Percentiles rank a stretch among this genome's conserved stretches.
These are phyloP conservation scores for Psittacula echo DNA, from an alignment of 2,797 vertebrate genomes.

Conservation along the genomic window DNA sequence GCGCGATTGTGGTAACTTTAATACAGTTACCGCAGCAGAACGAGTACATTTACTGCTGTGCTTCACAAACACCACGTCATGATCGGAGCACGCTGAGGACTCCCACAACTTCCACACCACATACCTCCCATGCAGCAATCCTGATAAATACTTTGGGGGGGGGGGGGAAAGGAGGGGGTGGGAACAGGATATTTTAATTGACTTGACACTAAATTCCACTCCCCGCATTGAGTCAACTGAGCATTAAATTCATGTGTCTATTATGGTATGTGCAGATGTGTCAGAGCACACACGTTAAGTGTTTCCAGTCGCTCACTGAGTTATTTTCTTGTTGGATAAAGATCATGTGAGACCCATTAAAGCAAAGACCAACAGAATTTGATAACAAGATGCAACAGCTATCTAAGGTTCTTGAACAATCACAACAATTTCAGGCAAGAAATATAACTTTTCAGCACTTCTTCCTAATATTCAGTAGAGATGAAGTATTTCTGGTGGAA, in stretches of 20 bases:
- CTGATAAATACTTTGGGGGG: slow-evolving; percentile 26
- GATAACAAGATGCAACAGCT: slow-evolving; percentile 60
- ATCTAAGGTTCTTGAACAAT: slow-evolving; percentile 42
- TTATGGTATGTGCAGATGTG: slow-evolving; percentile 53
- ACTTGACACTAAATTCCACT: slow-evolving; percentile 71
- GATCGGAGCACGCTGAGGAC: slow-evolving; percentile 13
- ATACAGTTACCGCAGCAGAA: slow-evolving; percentile 22
- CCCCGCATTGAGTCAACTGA: slow-evolving; percentile 49
- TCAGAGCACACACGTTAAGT: slow-evolving; percentile 52
- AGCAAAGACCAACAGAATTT: slow-evolving; percentile 40
- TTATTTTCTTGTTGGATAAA: slow-evolving; percentile 47
- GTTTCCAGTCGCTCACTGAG: slow-evolving; percentile 39
- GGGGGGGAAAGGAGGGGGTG: background rate
- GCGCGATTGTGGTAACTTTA: background rate
- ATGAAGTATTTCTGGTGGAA: background rate
- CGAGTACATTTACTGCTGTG: background rate
- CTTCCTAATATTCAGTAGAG: background rate
- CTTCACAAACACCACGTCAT: slow-evolving; percentile 64
- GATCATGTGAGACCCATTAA: slow-evolving; percentile 46
- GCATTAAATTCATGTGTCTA: slow-evolving; percentile 69
- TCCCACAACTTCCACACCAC: slow-evolving; percentile 59
- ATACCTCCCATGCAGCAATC: slow-evolving; percentile 69
- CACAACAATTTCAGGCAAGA: background rate
- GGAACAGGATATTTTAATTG: slow-evolving; percentile 72
- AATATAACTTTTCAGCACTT: slow-evolving; percentile 40